Base-by-base conservation (phyloP, 2,113 vertebrate species). In the Anoplopoma fimbria region DNA sequence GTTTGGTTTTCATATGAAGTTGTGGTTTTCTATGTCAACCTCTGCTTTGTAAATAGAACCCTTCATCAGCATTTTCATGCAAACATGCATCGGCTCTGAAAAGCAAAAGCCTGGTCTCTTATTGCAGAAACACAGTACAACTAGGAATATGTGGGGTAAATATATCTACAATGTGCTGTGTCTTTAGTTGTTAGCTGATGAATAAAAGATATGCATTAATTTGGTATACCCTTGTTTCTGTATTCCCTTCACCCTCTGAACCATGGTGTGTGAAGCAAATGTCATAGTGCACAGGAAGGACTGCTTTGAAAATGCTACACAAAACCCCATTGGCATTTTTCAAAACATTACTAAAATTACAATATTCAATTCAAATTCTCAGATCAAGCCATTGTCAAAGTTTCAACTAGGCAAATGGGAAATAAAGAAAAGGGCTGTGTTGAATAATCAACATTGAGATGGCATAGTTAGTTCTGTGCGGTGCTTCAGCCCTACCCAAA, bases 201-300 rank as follows among this genome's bases (percentile, higher is more conserved):
- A 94, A 94, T 94, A 94, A 94, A 94, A 93, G 42, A 94, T 91
- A 85, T 92, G 92, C 91, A 91, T 93, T 93, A 51, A 91, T 93
- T 92, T 87, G 70, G 80, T 76, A 84, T 74, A 76, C 53, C 73
- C 49, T 79, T 80, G 75, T 81, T 80, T 90, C 42, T 91, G 75
- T 90, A 68, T 92, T 88, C 81, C 53, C 73, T 88, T 81, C 51
- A 67, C 67, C 42, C 69, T 79, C 42, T 42, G 47, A 87, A 76
- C 47, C 60, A 29, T 73, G 64, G 38, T 73, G 31, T 61, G 61
- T 72, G 60, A 55, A 60, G 51, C 55, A 75, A 71, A 88, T 80
- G 42, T 85, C 71, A 82, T 3, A 42, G 73, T 79, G 75, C 58
- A 80, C 33, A 70, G 1, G 15, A 76, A 83, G 87, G 68, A 69